A percentile compares a stretch with the other conserved stretches of the same genome.
Conservation (phyloP, 1,140 invertebrate genomes). For the Apis mellifera region Amel_HAv3.1 CM009941.2:7912001-7912500, state of each 20-base stretch:
- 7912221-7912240: constrained; percentile 37
- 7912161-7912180: not conserved
- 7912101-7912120: not conserved
- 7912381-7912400: constrained; percentile 77
- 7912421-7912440: constrained; percentile 17
- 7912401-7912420: constrained; percentile 65
- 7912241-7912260: constrained; percentile 55
- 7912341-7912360: constrained; percentile 60
- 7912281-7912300: constrained; percentile 61
- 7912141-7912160: not conserved
- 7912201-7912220: constrained; percentile 33
- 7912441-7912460: not conserved
- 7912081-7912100: not conserved
- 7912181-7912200: not conserved
- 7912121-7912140: not conserved
- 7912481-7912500: not conserved
- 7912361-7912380: constrained; percentile 78
- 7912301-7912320: constrained; percentile 74
- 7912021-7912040: not conserved
- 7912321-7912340: constrained; percentile 75
- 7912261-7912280: constrained; percentile 46
- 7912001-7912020: not conserved
- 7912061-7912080: too few species aligned
- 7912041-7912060: too few species aligned
- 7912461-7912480: not conserved